Evolutionary conservation across 2,888 invertebrate species (phyloP).

Genomic region (Drosophila nr. perissopoda): DNA sequence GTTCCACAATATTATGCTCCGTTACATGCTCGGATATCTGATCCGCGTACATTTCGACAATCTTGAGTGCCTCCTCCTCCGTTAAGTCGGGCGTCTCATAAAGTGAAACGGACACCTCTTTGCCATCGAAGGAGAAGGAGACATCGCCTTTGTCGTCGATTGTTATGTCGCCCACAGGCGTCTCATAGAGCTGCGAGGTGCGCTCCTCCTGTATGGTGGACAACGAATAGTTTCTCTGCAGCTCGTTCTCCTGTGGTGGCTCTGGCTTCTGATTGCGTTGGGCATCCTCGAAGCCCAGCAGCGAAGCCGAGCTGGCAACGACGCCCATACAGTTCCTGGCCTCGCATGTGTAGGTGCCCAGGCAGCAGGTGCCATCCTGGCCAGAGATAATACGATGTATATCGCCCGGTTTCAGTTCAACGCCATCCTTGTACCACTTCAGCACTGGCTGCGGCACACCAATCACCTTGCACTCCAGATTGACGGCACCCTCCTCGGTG

Average conservation of each 20-base stretch:
- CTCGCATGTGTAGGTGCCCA: slow-evolving; percentile 96
- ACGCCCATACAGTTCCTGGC: slow-evolving; percentile 96
- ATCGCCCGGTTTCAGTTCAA: slow-evolving; percentile 95
- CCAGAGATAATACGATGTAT: slow-evolving; percentile 96
- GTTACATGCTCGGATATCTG: slow-evolving; percentile 94
- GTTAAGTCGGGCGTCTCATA: slow-evolving; percentile 97
- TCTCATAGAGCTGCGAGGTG: slow-evolving; percentile 94
- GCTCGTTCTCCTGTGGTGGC: slow-evolving; percentile 84
- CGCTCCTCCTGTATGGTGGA: slow-evolving; percentile 96
- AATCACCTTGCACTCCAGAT: slow-evolving; percentile 96
- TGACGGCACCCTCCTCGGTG: slow-evolving; percentile 94
- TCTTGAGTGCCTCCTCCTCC: slow-evolving; percentile 95
- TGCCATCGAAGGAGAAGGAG: slow-evolving; percentile 95
- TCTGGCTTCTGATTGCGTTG: slow-evolving; percentile 86
- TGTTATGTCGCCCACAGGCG: slow-evolving; percentile 91
- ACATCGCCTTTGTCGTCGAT: slow-evolving; percentile 93
- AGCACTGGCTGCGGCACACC: slow-evolving; percentile 95
- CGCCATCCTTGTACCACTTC: slow-evolving; percentile 97
- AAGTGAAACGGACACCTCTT: slow-evolving; percentile 95
- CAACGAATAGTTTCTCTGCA: slow-evolving; percentile 91
- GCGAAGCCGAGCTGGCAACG: slow-evolving; percentile 94
- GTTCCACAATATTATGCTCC: slow-evolving; percentile 93
- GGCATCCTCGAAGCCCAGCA: slow-evolving; percentile 93
- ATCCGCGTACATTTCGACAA: slow-evolving; percentile 97
- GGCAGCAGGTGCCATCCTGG: slow-evolving; percentile 94